Percentiles rank a stretch among this genome's conserved stretches.
phyloP scores from a whole-genome alignment of 1,140 invertebrate genomes.

The Capitella teleta region DNA sequence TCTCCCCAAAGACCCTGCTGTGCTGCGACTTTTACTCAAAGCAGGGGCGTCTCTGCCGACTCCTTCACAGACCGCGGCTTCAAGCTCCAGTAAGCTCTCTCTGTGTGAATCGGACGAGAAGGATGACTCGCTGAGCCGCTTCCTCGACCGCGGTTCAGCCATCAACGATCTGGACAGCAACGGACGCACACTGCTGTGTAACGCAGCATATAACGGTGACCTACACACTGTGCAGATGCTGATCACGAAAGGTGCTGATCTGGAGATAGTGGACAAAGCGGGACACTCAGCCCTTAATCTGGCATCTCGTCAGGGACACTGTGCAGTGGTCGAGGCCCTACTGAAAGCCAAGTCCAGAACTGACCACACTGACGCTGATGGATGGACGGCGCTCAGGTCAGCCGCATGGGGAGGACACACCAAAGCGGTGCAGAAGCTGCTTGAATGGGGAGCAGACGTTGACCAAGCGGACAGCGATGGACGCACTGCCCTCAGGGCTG shows the following conservation, averaged over 20 bases:
- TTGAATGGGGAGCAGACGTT: constrained; percentile 66
- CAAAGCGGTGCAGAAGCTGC: constrained; percentile 43
- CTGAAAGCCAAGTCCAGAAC: constrained; percentile 57
- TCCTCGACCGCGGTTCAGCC: background rate
- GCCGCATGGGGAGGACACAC: constrained; percentile 97
- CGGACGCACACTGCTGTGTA: constrained; percentile 2
- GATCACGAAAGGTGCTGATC: background rate
- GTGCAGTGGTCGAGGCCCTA: constrained; percentile 54
- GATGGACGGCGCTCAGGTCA: constrained; percentile 99
- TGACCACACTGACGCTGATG: constrained; percentile 71
- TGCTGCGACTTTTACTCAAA: constrained; percentile 32
- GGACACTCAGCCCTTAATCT: constrained; percentile 66
- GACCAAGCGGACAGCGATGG: constrained; percentile 72
- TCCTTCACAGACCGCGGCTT: background rate
- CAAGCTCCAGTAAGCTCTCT: background rate
- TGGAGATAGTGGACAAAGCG: constrained; percentile 7
- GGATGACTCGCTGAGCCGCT: background rate
- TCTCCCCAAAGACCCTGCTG: constrained; percentile 31
- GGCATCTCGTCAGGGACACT: constrained; percentile 51
- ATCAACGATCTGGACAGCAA: constrained; percentile 1
- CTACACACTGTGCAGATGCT: background rate
- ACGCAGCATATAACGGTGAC: background rate
- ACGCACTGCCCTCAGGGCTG: constrained; percentile 78
- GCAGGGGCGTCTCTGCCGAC: constrained; percentile 27
- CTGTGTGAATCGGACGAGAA: background rate